Evolutionary conservation across 1,140 invertebrate genomes (phyloP), one percentile per base, ranked within the genome.

Genomic region (Luehdorfia chinensis): DNA sequence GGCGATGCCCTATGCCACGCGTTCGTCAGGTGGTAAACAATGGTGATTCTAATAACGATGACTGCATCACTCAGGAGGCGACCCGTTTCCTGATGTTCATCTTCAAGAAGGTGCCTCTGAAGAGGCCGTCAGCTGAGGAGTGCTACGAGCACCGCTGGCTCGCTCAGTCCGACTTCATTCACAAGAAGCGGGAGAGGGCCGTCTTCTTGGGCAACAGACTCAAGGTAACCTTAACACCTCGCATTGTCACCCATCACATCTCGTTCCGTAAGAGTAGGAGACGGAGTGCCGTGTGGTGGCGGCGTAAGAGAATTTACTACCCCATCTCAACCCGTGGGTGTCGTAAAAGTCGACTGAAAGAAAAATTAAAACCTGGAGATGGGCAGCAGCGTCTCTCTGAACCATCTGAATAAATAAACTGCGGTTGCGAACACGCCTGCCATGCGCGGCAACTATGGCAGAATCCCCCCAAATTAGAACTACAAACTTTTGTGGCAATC

Each of bases 91-190:
- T 99, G 13, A 98, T 98, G 93, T 91, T 96, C 50, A 88, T 98
- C 15, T 96, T 99, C 85, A 99, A 99, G 88, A 92, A 96, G 58
- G 91, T 95, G 56, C 96, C 97, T 31, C 92, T 92, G 94, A 98
- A 98, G 90, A 89, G 98, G 73, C 96, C 97, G 39, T 92, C 93
- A 30, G 92, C 95, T 0, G 97, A 98, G 66, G 97, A 99, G 83
- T 97, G 96, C 66, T 91, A 96, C 64, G 96, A 99, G 71, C 96
- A 99, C 80, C 93, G 96, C 76, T 99, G 98, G 97, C 87, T 99
- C 9, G 89, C 95, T 50, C 93, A 95, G 2, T 94, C 94, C 1
- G 96, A 98, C 73, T 95, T 93, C 70, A 97, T 98, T 93, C 93
- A 96, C 41, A 96, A 94, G 85, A 96, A 96, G 72, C 89, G 97